These are phyloP conservation scores for Dinothrombium tinctorium DNA, from an alignment of 1,140 invertebrate genomes.

Conservation along the genomic window DNA sequence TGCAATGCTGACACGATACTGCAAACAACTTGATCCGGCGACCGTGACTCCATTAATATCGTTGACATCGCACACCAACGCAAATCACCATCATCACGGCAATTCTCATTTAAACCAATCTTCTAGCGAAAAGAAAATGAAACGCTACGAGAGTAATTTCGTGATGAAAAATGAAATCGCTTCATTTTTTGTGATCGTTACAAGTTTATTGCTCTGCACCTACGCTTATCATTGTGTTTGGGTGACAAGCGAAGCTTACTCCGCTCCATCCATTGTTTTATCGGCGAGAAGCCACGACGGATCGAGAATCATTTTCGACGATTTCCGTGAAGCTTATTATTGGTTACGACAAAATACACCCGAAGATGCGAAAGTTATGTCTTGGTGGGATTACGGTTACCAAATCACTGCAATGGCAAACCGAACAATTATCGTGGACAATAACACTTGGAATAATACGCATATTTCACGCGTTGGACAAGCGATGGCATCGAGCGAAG, in stretches of 20 bases:
- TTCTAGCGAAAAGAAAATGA: slow-evolving; percentile 28
- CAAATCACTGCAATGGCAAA: slow-evolving; percentile 99
- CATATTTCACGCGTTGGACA: slow-evolving; percentile 90
- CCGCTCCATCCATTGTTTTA: slow-evolving; percentile 84
- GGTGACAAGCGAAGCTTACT: slow-evolving; percentile 97
- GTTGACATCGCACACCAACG: background rate
- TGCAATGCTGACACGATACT: slow-evolving; percentile 62
- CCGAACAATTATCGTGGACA: slow-evolving; percentile 91
- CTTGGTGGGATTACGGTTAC: slow-evolving; percentile 99
- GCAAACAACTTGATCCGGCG: slow-evolving; percentile 48
- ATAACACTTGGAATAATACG: slow-evolving; percentile 99
- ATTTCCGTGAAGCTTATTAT: slow-evolving; percentile 92
- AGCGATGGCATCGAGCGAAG: slow-evolving; percentile 88
- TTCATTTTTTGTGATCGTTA: slow-evolving; percentile 52
- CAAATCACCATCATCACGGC: background rate
- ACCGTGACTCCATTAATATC: background rate
- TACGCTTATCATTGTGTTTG: slow-evolving; percentile 96
- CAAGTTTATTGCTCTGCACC: slow-evolving; percentile 60
- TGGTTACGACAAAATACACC: slow-evolving; percentile 94
- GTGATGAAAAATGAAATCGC: slow-evolving; percentile 73
- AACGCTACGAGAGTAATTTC: slow-evolving; percentile 50
- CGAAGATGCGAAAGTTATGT: slow-evolving; percentile 81
- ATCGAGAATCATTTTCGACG: slow-evolving; percentile 83
- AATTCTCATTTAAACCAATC: background rate
- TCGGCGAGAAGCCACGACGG: slow-evolving; percentile 84